Evolutionary conservation across 2,113 vertebrate genomes (phyloP).

Genomic region (Corynorhinus townsendii): DNA sequence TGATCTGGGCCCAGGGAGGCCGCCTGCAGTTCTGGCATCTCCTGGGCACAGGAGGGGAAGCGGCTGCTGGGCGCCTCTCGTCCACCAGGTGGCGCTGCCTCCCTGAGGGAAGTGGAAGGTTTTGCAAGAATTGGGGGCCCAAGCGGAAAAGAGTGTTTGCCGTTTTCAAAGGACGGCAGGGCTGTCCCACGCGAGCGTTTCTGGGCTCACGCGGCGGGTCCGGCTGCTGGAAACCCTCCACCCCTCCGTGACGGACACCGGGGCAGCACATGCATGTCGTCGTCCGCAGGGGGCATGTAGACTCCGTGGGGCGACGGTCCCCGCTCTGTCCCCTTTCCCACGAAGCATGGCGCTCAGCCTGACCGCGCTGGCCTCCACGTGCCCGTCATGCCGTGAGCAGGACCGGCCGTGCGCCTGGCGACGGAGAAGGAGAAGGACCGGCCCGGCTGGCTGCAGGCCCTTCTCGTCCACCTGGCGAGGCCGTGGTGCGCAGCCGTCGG

Average conservation of each 20-base stretch:
- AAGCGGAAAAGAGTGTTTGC: background rate
- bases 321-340: accelerated
- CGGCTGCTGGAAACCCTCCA: background rate
- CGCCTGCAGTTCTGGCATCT: accelerated
- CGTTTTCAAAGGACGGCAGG: background rate
- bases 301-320: accelerated
- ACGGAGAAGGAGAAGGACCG: background rate
- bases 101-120: background rate
- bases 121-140: accelerated
- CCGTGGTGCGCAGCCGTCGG: accelerated
- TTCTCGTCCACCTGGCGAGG: background rate
- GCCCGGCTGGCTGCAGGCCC: background rate
- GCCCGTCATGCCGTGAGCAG: background rate
- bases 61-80: accelerated
- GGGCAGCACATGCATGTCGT: accelerated
- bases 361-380: background rate
- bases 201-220: background rate
- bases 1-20: accelerated
- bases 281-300: accelerated
- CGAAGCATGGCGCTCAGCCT: accelerated
- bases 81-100: constrained; percentile 43
- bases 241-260: accelerated
- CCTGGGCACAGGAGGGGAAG: background rate
- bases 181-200: background rate
- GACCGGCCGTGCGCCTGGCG: background rate